Evolutionary conservation across 1,140 invertebrate genomes (phyloP), one percentile per base, ranked within the genome.

Genomic region (Propsilocerus akamusi): DNA sequence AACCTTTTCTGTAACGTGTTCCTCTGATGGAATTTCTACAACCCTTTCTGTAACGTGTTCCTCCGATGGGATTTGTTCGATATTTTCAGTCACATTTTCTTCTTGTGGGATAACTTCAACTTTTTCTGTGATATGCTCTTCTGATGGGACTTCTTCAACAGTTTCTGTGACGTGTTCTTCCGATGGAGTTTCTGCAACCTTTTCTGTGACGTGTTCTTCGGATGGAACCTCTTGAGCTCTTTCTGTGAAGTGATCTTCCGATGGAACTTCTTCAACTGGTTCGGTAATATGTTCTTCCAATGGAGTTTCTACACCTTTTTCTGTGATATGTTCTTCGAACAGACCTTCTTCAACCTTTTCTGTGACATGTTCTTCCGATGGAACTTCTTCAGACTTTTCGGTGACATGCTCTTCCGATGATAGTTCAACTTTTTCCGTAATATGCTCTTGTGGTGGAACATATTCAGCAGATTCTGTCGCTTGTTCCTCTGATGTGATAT

Each of bases 181-280:
- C 8, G 37, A 20, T 46, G 37, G 22, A 24, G 14, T 20, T 49
- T 32, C 20, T 20, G 2, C 14, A 24, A 12, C n/a, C n/a, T n/a
- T n/a, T 10, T 25, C 23, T 48, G 5, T 24, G 3, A 25, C 47
- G 25, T 23, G 47, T 48, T 48, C 25, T 48, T 48, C 22, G 8
- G 26, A 4, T 7, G 34, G 12, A 24, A 17, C 47, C 47, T 24
- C 50, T 23, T 17, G 25, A 25, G 28, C 26, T 32, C 28, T 24
- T 50, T 25, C 4, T 30, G 23, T 28, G 30, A 28, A 51, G 49
- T n/a, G 55, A 55, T 34, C 58, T n/a, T n/a, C 49, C 17, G 55
- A 53, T 26, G 52, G 53, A 22, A 53, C 56, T 11, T 53, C 53
- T 10, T 49, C 53, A 34, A 34, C 51, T 20, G 46, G 49, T 51